Base-by-base conservation (phyloP, 2,797 vertebrate species). In the Petrocephalus schoutedeni region DNA sequence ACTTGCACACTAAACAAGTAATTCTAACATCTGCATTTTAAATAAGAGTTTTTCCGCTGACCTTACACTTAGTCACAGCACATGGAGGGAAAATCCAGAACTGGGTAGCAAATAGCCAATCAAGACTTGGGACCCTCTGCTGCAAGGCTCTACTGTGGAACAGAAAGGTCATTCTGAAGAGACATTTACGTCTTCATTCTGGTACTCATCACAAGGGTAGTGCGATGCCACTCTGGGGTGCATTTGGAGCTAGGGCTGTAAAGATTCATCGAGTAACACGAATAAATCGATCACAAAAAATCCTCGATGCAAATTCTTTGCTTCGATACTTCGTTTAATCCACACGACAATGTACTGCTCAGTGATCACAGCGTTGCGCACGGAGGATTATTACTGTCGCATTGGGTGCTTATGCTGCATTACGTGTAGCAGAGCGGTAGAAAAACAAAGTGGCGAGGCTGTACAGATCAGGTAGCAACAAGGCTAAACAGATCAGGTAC, bases 91-190 rank as follows among this genome's bases (percentile, higher is more conserved):
- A 90, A 88, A 89, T 86, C 49, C 51, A 57, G 58, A 28, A 3
- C 89, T 86, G 56, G 85, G 87, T 67, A 85, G 89, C 57, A 88
- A 87, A 86, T 88, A 88, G 89, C 93, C 92, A 91, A 92, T 93
- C 92, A 89, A 92, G 92, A 94, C 91, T 91, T 94, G 91, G 94
- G 92, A 89, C 94, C 93, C 93, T 89, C 87, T 67, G 91, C 92
- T 91, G 19, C 91, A 92, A 90, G 28, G 58, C 67, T 49, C 49
- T 51, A 58, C 77, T 45, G 67, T 61, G n/a, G 87, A 87, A 85
- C 86, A 85, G 59, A 71, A 89, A 89, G 88, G 64, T 49, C 61
- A 85, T 89, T 88, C 85, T 87, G 57, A 82, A 74, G 28, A 71
- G 32, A 74, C 67, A 74, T 21, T 80, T 80, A 57, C 32, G 28